phyloP scores from a whole-genome alignment of 2,888 invertebrate species.

The Thera obeliscata region DNA sequence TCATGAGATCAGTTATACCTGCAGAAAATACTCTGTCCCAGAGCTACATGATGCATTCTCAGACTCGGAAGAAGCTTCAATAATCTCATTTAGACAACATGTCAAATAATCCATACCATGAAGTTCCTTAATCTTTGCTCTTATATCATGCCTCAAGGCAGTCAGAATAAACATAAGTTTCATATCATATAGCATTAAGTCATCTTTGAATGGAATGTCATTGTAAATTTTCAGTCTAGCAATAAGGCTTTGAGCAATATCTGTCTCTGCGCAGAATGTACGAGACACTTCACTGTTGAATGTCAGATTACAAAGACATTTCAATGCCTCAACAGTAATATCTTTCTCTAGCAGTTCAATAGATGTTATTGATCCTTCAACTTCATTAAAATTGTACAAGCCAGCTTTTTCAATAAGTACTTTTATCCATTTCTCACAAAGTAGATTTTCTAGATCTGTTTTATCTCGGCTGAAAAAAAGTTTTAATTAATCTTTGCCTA shows the following conservation, averaged over 20 bases:
- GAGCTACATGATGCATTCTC: conserved; percentile 54
- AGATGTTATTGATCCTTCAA: conserved; percentile 63
- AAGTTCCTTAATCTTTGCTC: conserved; percentile 86
- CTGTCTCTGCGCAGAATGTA: conserved; percentile 81
- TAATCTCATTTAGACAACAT: conserved; percentile 87
- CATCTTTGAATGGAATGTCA: conserved; percentile 86
- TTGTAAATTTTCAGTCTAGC: conserved; percentile 88
- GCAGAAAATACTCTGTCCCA: conserved; percentile 52
- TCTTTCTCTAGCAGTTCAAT: conserved; percentile 76
- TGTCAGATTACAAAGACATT: conserved; percentile 94
- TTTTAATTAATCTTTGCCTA: neutral
- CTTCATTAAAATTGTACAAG: conserved; percentile 75
- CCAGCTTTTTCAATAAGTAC: conserved; percentile 88
- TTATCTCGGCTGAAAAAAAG: conserved; percentile 89
- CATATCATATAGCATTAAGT: conserved; percentile 94
- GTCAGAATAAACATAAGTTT: conserved; percentile 95
- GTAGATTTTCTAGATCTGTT: conserved; percentile 86
- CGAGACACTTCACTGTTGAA: conserved; percentile 86
- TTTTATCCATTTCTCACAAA: conserved; percentile 88
- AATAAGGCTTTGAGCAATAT: conserved; percentile 88
- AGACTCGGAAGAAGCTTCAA: conserved; percentile 64
- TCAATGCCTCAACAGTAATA: conserved; percentile 90
- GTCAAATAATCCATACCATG: conserved; percentile 88
- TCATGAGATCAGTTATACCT: conserved; percentile 47
- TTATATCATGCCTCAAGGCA: conserved; percentile 89